Conservation (phyloP, 2,113 vertebrate genomes). For the Pristiophorus japonicus region DNA sequence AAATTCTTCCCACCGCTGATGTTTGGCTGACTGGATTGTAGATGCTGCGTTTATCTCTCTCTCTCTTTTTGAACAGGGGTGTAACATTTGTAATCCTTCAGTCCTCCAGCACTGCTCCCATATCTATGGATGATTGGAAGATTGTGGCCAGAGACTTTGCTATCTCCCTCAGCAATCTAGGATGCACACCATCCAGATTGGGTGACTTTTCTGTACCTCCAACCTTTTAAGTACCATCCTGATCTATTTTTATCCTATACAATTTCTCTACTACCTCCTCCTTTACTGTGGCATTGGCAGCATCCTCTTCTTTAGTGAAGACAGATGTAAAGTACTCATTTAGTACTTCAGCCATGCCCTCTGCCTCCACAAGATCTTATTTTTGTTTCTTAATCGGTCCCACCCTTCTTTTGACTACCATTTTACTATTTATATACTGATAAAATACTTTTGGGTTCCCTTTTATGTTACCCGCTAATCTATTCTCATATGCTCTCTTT, state of each 20-base stretch:
- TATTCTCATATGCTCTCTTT: background rate
- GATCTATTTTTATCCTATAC: too few species aligned
- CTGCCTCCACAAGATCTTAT: too few species aligned
- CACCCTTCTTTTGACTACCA: too few species aligned
- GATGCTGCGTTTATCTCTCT: background rate
- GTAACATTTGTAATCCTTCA: background rate
- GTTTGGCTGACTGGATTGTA: background rate
- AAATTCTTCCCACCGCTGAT: background rate
- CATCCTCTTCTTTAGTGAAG: too few species aligned
- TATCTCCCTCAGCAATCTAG: background rate
- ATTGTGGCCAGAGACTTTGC: background rate
- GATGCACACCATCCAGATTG: background rate
- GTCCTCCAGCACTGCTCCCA: background rate
- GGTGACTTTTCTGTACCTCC: too few species aligned
- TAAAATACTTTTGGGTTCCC: background rate
- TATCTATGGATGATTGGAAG: background rate
- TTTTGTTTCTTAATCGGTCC: too few species aligned
- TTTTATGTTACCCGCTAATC: background rate
- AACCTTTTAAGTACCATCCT: too few species aligned
- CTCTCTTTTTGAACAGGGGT: background rate
- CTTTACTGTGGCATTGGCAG: too few species aligned
- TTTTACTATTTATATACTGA: background rate
- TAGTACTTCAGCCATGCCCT: too few species aligned
- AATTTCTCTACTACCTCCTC: too few species aligned
- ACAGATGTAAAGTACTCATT: too few species aligned